Percentiles rank a stretch among this genome's conserved stretches.
These are phyloP conservation scores for Fragum whitleyi DNA, from an alignment of 2,888 invertebrate genomes.

Conservation along the genomic window DNA sequence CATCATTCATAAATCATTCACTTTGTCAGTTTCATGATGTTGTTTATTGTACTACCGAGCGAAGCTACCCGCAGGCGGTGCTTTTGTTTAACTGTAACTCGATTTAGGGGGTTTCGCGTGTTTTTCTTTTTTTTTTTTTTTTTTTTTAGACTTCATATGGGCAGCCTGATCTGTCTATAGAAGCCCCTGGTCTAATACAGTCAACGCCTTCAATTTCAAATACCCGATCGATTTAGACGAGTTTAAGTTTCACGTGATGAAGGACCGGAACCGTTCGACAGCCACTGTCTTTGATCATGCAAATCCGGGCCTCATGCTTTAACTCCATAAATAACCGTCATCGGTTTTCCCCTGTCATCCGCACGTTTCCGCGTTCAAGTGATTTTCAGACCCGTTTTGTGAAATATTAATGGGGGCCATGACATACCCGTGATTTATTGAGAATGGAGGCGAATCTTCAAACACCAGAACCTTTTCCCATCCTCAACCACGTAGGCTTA, in stretches of 20 bases:
- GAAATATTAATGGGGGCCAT: conserved; percentile 46
- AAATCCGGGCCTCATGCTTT: conserved; percentile 2
- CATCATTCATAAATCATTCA: too few relatives aligned
- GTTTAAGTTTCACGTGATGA: background rate
- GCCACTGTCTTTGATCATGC: conserved; percentile 11
- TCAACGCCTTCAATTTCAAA: too few relatives aligned
- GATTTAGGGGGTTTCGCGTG: too few relatives aligned
- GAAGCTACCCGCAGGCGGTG: too few relatives aligned
- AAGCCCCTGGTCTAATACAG: too few relatives aligned
- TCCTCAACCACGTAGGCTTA: background rate
- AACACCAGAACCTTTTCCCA: background rate
- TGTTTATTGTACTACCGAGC: too few relatives aligned
- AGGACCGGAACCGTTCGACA: background rate
- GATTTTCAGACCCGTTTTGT: conserved; percentile 42
- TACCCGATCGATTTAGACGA: background rate
- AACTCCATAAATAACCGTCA: conserved; percentile 36
- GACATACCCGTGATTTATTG: conserved; percentile 35
- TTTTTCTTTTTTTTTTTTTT: too few relatives aligned
- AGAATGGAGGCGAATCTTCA: background rate
- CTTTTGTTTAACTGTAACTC: too few relatives aligned
- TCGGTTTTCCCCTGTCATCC: conserved; percentile 35
- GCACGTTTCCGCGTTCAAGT: conserved; percentile 28
- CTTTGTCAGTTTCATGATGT: too few relatives aligned
- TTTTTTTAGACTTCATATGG: too few relatives aligned
- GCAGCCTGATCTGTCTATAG: too few relatives aligned